Percentiles rank a stretch among this genome's conserved stretches.
Evolutionary conservation across 2,888 invertebrate genomes (phyloP).

Genomic region (Hesperia comma): DNA sequence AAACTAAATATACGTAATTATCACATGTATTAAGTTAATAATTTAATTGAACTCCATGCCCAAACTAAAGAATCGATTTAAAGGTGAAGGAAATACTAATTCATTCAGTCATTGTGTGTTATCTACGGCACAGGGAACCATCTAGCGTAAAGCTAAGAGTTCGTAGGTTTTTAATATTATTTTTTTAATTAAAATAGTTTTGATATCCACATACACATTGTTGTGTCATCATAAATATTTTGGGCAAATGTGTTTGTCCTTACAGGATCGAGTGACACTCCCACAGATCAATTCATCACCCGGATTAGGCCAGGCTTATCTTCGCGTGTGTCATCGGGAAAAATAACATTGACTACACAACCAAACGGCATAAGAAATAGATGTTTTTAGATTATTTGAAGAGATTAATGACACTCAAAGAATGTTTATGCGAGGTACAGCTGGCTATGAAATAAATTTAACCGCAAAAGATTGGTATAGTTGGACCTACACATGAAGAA

Average conservation of each 20-base stretch:
- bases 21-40: too few relatives aligned
- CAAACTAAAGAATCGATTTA: too few relatives aligned
- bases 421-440: not conserved
- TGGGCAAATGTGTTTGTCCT: constrained; percentile 24
- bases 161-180: too few relatives aligned
- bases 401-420: not conserved
- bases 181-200: constrained; percentile 8
- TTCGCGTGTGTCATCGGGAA: constrained; percentile 13
- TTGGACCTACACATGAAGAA: too few relatives aligned
- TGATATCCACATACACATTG: constrained; percentile 3
- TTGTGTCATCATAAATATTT: constrained; percentile 23
- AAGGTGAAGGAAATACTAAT: too few relatives aligned
- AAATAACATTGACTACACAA: constrained; percentile 10
- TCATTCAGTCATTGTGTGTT: too few relatives aligned
- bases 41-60: too few relatives aligned
- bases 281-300: constrained; percentile 22
- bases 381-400: constrained; percentile 2
- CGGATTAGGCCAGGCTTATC: constrained; percentile 25
- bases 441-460: not conserved
- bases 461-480: too few relatives aligned
- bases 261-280: constrained; percentile 25
- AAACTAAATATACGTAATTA: too few relatives aligned
- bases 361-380: not conserved
- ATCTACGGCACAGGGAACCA: too few relatives aligned
- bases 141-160: too few relatives aligned